phyloP scores from a whole-genome alignment of 2,797 vertebrate species.

The Muraenolepis orangiensis region DNA sequence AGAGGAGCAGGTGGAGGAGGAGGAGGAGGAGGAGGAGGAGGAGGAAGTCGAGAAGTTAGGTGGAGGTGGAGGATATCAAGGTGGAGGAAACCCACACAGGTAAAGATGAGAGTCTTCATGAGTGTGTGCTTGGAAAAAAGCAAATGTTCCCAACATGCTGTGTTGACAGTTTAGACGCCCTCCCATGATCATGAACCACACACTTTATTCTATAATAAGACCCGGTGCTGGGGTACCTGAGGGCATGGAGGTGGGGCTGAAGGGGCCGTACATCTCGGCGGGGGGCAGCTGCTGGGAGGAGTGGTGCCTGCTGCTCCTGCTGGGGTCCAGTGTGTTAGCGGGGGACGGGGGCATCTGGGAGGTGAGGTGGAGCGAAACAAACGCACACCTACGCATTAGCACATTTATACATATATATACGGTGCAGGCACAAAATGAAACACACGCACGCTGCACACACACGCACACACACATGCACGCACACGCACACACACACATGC shows the following conservation, averaged over 20 bases:
- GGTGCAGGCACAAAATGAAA: no score
- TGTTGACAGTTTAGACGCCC: no score
- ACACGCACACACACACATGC: no score
- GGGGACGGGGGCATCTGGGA: slow-evolving; percentile 94
- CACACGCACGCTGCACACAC: no score
- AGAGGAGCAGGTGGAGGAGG: neutral
- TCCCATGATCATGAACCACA: no score
- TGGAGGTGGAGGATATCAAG: neutral
- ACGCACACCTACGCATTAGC: no score
- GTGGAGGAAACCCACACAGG: neutral
- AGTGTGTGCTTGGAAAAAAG: no score
- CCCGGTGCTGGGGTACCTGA: slow-evolving; percentile 84
- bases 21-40: slow-evolving; percentile 39
- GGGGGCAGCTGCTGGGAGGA: slow-evolving; percentile 71
- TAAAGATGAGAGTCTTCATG: slow-evolving; percentile 2
- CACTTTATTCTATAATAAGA: no score
- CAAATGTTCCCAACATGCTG: no score
- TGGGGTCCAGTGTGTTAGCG: slow-evolving; percentile 94
- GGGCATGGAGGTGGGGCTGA: slow-evolving; percentile 91
- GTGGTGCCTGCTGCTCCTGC: slow-evolving; percentile 81
- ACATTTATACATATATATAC: no score
- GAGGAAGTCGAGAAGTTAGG: neutral
- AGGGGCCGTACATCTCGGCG: slow-evolving; percentile 89
- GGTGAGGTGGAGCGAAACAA: slow-evolving; percentile 1
- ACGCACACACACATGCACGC: no score